phyloP scores from a whole-genome alignment of 2,797 vertebrate genomes.

The Spinus olivaceus region DNA sequence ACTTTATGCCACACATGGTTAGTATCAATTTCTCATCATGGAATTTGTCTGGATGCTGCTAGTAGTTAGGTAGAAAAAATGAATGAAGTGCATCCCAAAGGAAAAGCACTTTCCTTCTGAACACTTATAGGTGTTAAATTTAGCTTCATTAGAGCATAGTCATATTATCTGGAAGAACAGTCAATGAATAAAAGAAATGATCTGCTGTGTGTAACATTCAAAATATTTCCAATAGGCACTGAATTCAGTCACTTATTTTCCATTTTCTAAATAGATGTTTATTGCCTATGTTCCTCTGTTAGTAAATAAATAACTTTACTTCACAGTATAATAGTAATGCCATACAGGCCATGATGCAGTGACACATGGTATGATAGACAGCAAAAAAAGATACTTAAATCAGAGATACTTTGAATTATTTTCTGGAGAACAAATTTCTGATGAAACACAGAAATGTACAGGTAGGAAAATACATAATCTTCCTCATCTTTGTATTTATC shows the following conservation, averaged over 20 bases:
- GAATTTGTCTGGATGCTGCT: conserved; percentile 2
- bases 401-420: neutral
- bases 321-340: neutral
- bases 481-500: neutral
- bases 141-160: neutral
- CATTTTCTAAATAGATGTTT: conserved; percentile 21
- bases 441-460: neutral
- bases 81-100: neutral
- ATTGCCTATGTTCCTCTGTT: neutral
- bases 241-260: neutral
- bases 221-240: conserved; percentile 17
- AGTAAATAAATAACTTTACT: neutral
- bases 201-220: neutral
- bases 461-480: neutral
- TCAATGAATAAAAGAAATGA: conserved; percentile 12
- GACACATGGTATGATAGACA: neutral
- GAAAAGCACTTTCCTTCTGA: conserved; percentile 42
- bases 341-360: neutral
- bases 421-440: neutral
- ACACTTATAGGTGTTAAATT: conserved; percentile 49
- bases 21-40: neutral
- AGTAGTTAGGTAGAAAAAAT: neutral
- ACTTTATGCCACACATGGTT: neutral
- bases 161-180: neutral
- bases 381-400: neutral